Evolutionary conservation across 2,797 vertebrate species (phyloP), one percentile per base, ranked within the genome.

Genomic region (Alectoris magna): DNA sequence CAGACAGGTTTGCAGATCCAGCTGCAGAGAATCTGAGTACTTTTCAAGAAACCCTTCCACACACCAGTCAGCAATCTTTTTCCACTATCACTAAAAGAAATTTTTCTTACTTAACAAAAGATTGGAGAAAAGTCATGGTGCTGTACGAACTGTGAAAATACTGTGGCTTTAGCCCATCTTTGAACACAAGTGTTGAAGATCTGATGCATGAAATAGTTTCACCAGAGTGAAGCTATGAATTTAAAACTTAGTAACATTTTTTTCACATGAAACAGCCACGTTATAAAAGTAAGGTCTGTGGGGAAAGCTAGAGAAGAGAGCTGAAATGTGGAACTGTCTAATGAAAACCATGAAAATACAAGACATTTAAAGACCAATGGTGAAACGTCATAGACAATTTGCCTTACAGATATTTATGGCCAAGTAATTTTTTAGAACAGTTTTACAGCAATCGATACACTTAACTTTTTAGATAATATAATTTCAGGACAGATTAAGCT

Each of bases 401-500:
- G 5, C 3, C 5, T 59, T 67, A 24, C 21, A 69, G 68, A 58
- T 22, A 0, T 11, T 27, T 66, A 23, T 62, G 48, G 3, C 0
- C 38, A 19, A 68, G 3, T 36, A 72, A 60, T 34, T 24, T 39
- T 85, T 78, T 66, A 27, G 55, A 91, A 49, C 13, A 60, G 24
- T 27, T 85, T 87, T 69, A 48, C 0, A 2, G 43, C 16, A 11
- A 60, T 49, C 2, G 11, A 72, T 38, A 44, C 0, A 22, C 63
- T 80, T 80, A 21, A 21, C 14, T 85, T 79, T 56, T 44, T 56
- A 51, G 27, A 78, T 86, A 58, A 8, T 71, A 8, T 14, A 0
- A 21, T 75, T 77, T 75, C 63, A 75, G 36, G 21, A 70, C 21
- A 60, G 31, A 44, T n/a, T 48, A 46, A 80, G 34, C 4, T 66